A percentile compares a stretch with the other conserved stretches of the same genome.
Conservation (phyloP, 2,797 vertebrate species). For the Naso thynnoides region DNA sequence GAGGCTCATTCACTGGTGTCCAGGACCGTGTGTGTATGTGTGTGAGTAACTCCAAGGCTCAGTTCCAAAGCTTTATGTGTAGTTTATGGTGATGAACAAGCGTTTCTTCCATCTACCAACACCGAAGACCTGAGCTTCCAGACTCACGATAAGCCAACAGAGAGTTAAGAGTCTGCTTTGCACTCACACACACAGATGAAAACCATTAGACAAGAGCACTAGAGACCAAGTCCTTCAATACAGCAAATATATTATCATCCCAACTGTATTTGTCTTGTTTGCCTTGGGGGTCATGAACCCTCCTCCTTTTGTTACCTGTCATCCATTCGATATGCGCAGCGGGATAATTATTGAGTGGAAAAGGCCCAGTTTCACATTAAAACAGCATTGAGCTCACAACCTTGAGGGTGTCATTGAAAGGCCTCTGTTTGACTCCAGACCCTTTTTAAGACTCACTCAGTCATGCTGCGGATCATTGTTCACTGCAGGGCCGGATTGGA, state of each 20-base stretch:
- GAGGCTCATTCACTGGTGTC: conserved; percentile 40
- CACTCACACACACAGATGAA: not conserved
- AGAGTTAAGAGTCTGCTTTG: conserved; percentile 18
- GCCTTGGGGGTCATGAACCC: not conserved
- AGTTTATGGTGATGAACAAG: conserved; percentile 56
- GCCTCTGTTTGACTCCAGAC: conserved; percentile 67
- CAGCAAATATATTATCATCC: conserved; percentile 17
- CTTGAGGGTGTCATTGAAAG: conserved; percentile 81
- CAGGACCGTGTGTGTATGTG: conserved; percentile 14
- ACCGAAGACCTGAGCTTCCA: conserved; percentile 34
- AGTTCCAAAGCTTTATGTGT: conserved; percentile 34
- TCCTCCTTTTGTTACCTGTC: conserved; percentile 37
- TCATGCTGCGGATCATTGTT: conserved; percentile 72
- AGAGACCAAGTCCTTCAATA: not conserved
- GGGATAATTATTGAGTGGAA: conserved; percentile 45
- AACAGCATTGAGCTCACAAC: conserved; percentile 67
- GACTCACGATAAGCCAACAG: conserved; percentile 20
- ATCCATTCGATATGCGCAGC: conserved; percentile 15
- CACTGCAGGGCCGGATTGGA: conserved; percentile 55
- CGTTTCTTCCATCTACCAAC: conserved; percentile 16
- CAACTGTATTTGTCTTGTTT: conserved; percentile 20
- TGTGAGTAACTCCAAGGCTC: conserved; percentile 13
- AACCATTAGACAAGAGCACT: not conserved
- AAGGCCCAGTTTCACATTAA: conserved; percentile 66
- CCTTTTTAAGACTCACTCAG: conserved; percentile 73